phyloP scores from a whole-genome alignment of 2,888 invertebrate species.

The Cyclophora punctaria region DNA sequence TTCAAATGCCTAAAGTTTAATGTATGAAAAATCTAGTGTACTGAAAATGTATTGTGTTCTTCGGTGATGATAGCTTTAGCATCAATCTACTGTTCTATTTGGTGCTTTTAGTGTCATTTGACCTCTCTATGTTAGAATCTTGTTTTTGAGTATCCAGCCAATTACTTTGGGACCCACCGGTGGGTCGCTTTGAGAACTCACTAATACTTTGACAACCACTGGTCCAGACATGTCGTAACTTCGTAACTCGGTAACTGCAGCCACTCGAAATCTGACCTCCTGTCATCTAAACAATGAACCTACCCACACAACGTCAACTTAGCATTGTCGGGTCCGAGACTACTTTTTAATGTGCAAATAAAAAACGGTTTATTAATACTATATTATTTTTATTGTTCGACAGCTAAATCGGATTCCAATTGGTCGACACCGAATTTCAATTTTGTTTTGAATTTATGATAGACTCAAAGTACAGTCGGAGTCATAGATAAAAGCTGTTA shows the following conservation, averaged over 20 bases:
- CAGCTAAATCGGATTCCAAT: conserved; percentile 7
- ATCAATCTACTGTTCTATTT: too few species aligned
- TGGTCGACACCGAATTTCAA: conserved; percentile 8
- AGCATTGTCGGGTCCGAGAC: conserved; percentile 33
- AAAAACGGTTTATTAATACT: conserved; percentile 27
- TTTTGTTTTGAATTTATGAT: conserved; percentile 7
- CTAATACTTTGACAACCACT: too few species aligned
- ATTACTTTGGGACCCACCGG: too few species aligned
- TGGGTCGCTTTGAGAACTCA: too few species aligned
- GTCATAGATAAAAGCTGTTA: too few species aligned
- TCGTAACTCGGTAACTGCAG: not conserved
- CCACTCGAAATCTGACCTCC: conserved; percentile 24
- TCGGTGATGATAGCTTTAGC: too few species aligned
- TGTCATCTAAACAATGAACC: conserved; percentile 46
- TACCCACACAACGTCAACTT: conserved; percentile 43
- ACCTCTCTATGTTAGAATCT: too few species aligned
- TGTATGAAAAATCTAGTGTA: too few species aligned
- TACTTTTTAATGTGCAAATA: conserved; percentile 46
- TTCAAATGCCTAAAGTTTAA: too few species aligned
- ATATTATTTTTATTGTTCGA: conserved; percentile 13
- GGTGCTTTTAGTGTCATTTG: too few species aligned
- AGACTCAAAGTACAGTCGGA: not conserved
- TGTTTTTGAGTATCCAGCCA: too few species aligned
- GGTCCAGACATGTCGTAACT: conserved; percentile 55
- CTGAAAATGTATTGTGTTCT: too few species aligned